Conservation (phyloP, 2,888 invertebrate genomes). For the Synergus gifuensis region DNA sequence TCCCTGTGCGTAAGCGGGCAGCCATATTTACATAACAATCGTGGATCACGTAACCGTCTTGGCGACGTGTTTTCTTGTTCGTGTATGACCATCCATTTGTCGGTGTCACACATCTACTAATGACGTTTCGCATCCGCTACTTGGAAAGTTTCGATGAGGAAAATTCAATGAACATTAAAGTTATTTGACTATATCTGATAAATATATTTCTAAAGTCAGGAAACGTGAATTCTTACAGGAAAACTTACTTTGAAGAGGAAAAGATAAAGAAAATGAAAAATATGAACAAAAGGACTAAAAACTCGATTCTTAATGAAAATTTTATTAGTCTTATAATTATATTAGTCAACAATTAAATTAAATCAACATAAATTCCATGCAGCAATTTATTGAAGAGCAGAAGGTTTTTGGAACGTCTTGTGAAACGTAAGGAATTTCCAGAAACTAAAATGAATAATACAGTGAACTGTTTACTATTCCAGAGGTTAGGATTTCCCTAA, state of each 20-base stretch:
- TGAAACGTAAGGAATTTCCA: neutral
- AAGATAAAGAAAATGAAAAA: neutral
- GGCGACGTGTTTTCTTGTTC: slow-evolving; percentile 63
- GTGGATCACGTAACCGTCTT: slow-evolving; percentile 73
- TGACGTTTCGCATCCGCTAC: slow-evolving; percentile 57
- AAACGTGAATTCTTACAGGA: neutral
- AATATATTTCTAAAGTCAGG: neutral
- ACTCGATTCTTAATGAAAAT: too few relatives aligned
- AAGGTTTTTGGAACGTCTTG: neutral
- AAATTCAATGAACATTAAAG: slow-evolving; percentile 42
- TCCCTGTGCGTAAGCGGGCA: slow-evolving; percentile 66
- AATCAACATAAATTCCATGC: too few relatives aligned
- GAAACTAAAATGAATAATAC: neutral
- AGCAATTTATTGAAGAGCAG: too few relatives aligned
- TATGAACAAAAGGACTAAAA: too few relatives aligned
- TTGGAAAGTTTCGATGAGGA: slow-evolving; percentile 62
- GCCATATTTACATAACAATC: slow-evolving; percentile 75
- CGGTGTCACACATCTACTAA: slow-evolving; percentile 59
- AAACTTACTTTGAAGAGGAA: neutral
- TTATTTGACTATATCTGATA: slow-evolving; percentile 36
- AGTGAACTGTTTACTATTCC: too few relatives aligned
- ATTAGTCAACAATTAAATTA: too few relatives aligned
- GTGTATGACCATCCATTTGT: slow-evolving; percentile 49
- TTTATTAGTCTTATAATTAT: too few relatives aligned
- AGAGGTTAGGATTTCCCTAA: too few relatives aligned